Evolutionary conservation across 2,113 vertebrate genomes (phyloP), one percentile per base, ranked within the genome.

Genomic region (Toxotes jaculatrix): DNA sequence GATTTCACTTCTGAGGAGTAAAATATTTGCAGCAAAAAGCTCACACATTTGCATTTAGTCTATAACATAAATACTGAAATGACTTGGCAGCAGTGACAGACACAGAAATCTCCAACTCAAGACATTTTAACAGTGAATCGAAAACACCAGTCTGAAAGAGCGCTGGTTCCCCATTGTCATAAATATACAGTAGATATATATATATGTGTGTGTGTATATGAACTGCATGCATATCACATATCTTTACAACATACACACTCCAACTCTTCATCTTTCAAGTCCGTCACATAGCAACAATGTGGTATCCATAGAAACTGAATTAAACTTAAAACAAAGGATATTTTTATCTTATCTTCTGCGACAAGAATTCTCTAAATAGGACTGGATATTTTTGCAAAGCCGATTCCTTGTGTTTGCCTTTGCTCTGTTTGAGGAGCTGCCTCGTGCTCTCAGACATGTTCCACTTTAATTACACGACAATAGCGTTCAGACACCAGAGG

Each of bases 231-330:
- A n/a, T 38, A 56, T 61, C 40, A 70, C 65, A 38, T 62, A 62
- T 23, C 74, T 74, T 69, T 40, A 32, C 55, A 23, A 36, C 63
- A 63, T 43, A 70, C 45, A 59, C 66, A 65, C 74, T 64, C 63
- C 74, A 69, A 78, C 73, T 83, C 79, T 27, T 27, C 27, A 60
- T 80, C 73, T 60, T 80, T 82, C 77, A 60, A 66, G 70, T 77
- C 82, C 4, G 87, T 94, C 90, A 88, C 93, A 87, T 92, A 90
- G 93, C 93, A 95, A 95, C 91, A 86, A 84, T 78, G 32, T 34
- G 49, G 93, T 93, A 77, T 78, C 94, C 93, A 92, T 93, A 88
- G 92, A 89, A 94, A 95, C 92, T 12, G 77, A 81, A 82, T 85
- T 77, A 87, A 92, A 92, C 63, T 93, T 91, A 85, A 85, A 88